These are phyloP conservation scores for Siphlonurus alternatus DNA, from an alignment of 2,888 invertebrate genomes.

Conservation along the genomic window DNA sequence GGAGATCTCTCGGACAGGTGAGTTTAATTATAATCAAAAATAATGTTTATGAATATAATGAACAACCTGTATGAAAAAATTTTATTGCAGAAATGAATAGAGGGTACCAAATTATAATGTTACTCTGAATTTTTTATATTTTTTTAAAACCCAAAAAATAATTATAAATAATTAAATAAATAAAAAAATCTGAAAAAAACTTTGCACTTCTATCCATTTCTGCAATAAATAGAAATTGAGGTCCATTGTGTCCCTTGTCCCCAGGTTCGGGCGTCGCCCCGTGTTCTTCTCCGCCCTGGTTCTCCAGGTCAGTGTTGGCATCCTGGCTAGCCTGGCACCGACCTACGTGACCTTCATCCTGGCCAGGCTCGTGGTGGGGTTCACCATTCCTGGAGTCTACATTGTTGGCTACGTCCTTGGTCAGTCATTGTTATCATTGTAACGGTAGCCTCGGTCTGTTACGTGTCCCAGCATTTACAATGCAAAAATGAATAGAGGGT, in stretches of 20 bases:
- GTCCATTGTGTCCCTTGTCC: too few relatives aligned
- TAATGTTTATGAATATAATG: too few relatives aligned
- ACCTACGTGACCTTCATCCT: conserved; percentile 49
- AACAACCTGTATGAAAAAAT: too few relatives aligned
- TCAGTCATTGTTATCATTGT: too few relatives aligned
- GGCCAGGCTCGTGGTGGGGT: conserved; percentile 47
- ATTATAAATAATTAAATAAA: too few relatives aligned
- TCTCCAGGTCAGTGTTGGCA: conserved; percentile 47
- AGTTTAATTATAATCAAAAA: background rate
- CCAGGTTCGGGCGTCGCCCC: conserved; percentile 48
- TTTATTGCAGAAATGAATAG: too few relatives aligned
- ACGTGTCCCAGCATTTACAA: too few relatives aligned
- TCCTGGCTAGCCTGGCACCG: conserved; percentile 45
- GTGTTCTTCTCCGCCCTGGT: conserved; percentile 55
- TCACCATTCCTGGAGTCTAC: conserved; percentile 59
- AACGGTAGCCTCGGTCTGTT: too few relatives aligned
- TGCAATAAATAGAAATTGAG: background rate
- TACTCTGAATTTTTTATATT: too few relatives aligned
- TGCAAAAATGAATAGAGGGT: too few relatives aligned
- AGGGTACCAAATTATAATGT: too few relatives aligned
- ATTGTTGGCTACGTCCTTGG: conserved; percentile 63
- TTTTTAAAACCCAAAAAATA: too few relatives aligned
- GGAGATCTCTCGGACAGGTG: conserved; percentile 51
- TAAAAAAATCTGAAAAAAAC: background rate
- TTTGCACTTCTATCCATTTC: background rate